Evolutionary conservation across 1,140 invertebrate species (phyloP), one percentile per base, ranked within the genome.

Genomic region (Philaenus spumarius): DNA sequence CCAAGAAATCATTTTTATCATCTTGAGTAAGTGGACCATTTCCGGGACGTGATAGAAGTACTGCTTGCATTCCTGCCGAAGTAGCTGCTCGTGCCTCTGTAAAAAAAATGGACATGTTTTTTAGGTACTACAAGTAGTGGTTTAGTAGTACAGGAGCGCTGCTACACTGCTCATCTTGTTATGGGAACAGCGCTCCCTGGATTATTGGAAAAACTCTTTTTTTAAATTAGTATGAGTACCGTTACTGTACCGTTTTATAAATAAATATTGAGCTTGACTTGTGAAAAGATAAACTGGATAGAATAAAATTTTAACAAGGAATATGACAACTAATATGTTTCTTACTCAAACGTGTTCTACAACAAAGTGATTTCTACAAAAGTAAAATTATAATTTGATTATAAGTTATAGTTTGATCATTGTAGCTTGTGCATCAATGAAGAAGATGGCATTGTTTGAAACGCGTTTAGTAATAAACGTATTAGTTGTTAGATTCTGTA

Each of bases 71-170:
- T 7, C 90, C 90, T 1, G 88, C 87, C 42, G 75, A 72, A 26
- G 77, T 77, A 2, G 92, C 92, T 64, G 93, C 92, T 68, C 81
- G 77, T 0, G 85, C 90, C 75, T 95, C 92, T 91, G 70, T 52
- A 74, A 68, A 66, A 58, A 63, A 42, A 52, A 23, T 20, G 2
- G 26, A 12, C 12, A 6, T n/a, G 42, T 9, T 45, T 15, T 7
- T 45, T 15, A 15, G n/a, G n/a, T 6, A 6, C 6, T 17, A 9
- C 15, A 9, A 45, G 42, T 7, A 45, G 6, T 9, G n/a, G 6
- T 45, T 9, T 7, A 15, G 6, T 15, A 9, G 42, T 45, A 6
- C 7, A 19, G 20, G 14, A 45, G 5, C n/a, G 7, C n/a, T 15
- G n/a, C 35, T 37, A 37, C 9, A 11, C 9, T 37, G 35, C n/a